Evolutionary conservation across 2,888 invertebrate species (phyloP).

Genomic region (Scrobipalpa costella): DNA sequence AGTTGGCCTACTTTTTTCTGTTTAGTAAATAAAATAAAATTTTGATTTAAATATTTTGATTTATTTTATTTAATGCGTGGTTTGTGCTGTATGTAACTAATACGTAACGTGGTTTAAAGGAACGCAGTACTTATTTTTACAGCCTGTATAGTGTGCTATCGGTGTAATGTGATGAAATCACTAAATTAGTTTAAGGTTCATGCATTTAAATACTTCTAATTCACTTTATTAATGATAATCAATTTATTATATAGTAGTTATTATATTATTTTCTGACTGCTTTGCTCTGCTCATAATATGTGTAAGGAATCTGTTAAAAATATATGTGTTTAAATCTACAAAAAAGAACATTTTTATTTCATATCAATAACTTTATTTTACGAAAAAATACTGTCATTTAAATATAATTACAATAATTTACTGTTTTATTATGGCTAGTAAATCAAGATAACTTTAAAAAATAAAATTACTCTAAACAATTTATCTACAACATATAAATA

Average conservation of each 20-base stretch:
- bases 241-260: not conserved
- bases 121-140: no score
- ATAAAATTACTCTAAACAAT: not conserved
- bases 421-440: conserved; percentile 12
- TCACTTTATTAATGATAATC: not conserved
- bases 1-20: no score
- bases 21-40: no score
- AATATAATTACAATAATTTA: conserved; percentile 21
- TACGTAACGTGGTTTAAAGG: no score
- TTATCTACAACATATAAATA: conserved; percentile 11
- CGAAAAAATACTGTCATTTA: conserved; percentile 18
- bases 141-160: no score
- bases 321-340: not conserved
- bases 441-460: not conserved
- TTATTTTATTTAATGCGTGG: no score
- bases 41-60: no score
- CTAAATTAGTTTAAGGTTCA: not conserved
- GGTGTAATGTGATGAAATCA: no score
- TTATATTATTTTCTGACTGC: conserved; percentile 3
- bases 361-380: conserved; percentile 18
- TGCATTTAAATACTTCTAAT: not conserved
- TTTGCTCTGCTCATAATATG: not conserved
- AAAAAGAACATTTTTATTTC: conserved; percentile 12
- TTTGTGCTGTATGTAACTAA: no score
- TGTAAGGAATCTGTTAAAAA: not conserved